Evolutionary conservation across 2,797 vertebrate genomes (phyloP).

Genomic region (Chrosomus eos): DNA sequence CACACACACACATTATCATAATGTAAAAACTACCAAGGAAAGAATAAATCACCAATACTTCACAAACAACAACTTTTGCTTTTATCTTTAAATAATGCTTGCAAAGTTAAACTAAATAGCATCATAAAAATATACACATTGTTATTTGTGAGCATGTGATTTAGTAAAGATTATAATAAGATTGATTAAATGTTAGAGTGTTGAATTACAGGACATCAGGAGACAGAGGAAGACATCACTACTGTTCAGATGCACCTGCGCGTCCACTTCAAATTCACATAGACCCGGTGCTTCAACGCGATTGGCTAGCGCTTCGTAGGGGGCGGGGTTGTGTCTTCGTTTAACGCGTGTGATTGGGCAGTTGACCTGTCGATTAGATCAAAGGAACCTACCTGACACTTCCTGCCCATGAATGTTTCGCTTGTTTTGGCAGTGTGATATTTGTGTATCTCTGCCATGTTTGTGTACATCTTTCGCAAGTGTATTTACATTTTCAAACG

Average conservation of each 20-base stretch:
- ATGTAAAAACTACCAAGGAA: not conserved
- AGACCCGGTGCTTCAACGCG: slow-evolving; percentile 23
- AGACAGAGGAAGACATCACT: not conserved
- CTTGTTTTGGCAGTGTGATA: slow-evolving; percentile 45
- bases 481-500: slow-evolving; percentile 12
- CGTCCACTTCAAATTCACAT: slow-evolving; percentile 58
- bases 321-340: slow-evolving; percentile 60
- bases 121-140: not conserved
- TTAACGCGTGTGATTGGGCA: slow-evolving; percentile 62
- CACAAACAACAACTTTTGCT: not conserved
- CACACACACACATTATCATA: not conserved
- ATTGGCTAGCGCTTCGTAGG: slow-evolving; percentile 60
- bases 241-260: slow-evolving; percentile 68
- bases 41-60: not conserved
- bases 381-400: slow-evolving; percentile 71
- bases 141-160: not conserved
- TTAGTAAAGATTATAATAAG: not conserved
- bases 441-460: slow-evolving; percentile 65
- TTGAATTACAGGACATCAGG: not conserved
- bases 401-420: slow-evolving; percentile 66
- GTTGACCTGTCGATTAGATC: slow-evolving; percentile 65
- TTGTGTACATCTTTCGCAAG: slow-evolving; percentile 60
- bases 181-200: not conserved
- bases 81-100: not conserved
- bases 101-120: not conserved